Conservation (phyloP, 1,140 invertebrate genomes). For the Orius laevigatus region DNA sequence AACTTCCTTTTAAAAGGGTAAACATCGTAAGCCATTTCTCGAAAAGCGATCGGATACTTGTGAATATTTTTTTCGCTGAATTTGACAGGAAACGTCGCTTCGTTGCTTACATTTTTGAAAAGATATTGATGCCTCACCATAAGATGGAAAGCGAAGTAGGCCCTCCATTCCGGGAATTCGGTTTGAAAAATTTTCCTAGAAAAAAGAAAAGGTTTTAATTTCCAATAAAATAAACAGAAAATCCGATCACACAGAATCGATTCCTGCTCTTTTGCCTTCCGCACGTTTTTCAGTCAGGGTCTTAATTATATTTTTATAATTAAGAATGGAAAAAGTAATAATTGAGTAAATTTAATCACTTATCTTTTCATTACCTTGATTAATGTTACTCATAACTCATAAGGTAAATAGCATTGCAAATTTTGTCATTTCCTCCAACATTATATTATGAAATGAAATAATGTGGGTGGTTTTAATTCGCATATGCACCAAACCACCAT, state of each 20-base stretch:
- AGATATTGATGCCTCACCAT: constrained; percentile 14
- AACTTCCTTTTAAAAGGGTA: constrained; percentile 8
- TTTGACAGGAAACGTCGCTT: constrained; percentile 13
- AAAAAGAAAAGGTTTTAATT: neutral
- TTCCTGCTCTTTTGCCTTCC: too few species aligned
- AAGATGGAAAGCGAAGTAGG: constrained; percentile 19
- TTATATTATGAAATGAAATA: too few species aligned
- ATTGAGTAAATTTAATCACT: too few species aligned
- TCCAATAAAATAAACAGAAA: neutral
- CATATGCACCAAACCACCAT: too few species aligned
- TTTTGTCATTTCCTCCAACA: too few species aligned
- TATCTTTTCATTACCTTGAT: too few species aligned
- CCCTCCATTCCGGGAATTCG: constrained; percentile 14
- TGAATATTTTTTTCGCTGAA: constrained; percentile 18
- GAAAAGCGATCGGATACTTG: constrained; percentile 15
- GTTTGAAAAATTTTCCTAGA: constrained; percentile 9
- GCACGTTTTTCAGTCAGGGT: too few species aligned
- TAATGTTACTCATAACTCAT: too few species aligned
- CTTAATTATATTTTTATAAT: too few species aligned
- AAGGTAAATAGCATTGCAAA: too few species aligned
- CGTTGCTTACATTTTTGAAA: constrained; percentile 11
- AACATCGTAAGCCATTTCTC: constrained; percentile 15
- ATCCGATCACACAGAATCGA: neutral
- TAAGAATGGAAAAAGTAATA: too few species aligned
- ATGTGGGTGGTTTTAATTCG: too few species aligned